Base-by-base conservation (phyloP, 2,888 invertebrate genomes). In the Callinectes sapidus region DNA sequence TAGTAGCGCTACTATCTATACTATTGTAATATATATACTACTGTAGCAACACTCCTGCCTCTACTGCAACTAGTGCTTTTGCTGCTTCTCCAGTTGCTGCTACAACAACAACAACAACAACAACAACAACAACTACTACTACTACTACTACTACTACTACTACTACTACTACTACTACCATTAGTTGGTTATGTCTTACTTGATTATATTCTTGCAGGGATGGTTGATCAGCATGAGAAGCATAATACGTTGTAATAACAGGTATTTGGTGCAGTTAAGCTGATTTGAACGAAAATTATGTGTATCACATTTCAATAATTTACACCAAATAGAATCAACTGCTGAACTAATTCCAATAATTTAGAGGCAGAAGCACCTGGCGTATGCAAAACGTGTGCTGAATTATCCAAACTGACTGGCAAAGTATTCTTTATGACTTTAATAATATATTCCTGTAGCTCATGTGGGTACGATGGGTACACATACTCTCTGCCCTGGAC, bases 141-240 rank as follows among this genome's bases (percentile, higher is more conserved):
- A 81, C 81, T 81, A 81, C 81, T 81, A 81, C 81, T 81, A 35
- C 35, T 35, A 35, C 35, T 35, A 81, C 81, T 81, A 35, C 81
- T 81, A 35, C 16, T 35, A 81, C 16, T 35, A 81, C 35, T 81
- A 81, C 35, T 81, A 35, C 35, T 81, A 81, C 35, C n/a, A 81
- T 13, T 81, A 81, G 2, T 18, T 61, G 61, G 10, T 18, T 10
- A 61, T 61, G 16, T 23, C 18, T 61, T 61, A 18, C 61, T 61
- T 18, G 10, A 61, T 10, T 61, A 2, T 23, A 18, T 23, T 61
- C 18, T 61, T 61, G 61, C 61, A 61, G 0, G 23, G 14, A 16
- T 61, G 18, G 61, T 5, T 18, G 23, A 61, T 61, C 23, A 18
- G 61, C 61, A 1, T 18, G 61, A 61, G 23, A 61, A 5, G 61